Conservation (phyloP, 2,113 vertebrate species). For the Gadus chalcogrammus region DNA sequence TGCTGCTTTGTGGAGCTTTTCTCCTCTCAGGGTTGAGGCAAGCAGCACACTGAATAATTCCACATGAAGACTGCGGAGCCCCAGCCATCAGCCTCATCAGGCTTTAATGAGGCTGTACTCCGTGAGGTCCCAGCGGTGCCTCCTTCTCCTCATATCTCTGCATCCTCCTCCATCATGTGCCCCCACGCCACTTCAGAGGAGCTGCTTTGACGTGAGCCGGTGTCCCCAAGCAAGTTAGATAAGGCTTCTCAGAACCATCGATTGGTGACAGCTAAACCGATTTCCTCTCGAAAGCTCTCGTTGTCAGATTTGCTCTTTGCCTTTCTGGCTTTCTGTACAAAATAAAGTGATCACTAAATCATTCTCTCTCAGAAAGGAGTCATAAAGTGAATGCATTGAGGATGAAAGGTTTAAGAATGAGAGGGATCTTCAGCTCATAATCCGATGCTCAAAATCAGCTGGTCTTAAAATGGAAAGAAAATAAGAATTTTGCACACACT, state of each 20-base stretch:
- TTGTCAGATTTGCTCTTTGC: no score
- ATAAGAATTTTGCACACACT: no score
- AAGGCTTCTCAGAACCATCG: slow-evolving; percentile 2
- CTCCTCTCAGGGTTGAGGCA: slow-evolving; percentile 27
- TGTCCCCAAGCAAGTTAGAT: not conserved
- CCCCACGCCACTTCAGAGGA: slow-evolving; percentile 56
- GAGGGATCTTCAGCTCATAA: no score
- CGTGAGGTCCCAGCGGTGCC: slow-evolving; percentile 35
- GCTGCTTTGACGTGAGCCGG: slow-evolving; percentile 41
- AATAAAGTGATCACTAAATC: no score
- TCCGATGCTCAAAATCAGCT: no score
- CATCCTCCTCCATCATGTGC: slow-evolving; percentile 38
- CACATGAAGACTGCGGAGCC: slow-evolving; percentile 59
- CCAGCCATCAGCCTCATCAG: slow-evolving; percentile 47
- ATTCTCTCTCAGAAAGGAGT: no score
- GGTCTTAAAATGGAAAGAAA: no score
- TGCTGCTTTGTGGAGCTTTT: slow-evolving; percentile 29
- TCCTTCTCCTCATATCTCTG: slow-evolving; percentile 16
- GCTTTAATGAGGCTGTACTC: slow-evolving; percentile 60
- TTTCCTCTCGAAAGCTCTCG: no score
- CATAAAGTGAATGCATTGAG: no score
- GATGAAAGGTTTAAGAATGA: no score
- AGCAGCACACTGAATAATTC: slow-evolving; percentile 40
- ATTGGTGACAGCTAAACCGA: no score
- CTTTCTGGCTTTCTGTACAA: no score